Conservation (phyloP, 2,113 vertebrate species). For the Petromus typicus region DNA sequence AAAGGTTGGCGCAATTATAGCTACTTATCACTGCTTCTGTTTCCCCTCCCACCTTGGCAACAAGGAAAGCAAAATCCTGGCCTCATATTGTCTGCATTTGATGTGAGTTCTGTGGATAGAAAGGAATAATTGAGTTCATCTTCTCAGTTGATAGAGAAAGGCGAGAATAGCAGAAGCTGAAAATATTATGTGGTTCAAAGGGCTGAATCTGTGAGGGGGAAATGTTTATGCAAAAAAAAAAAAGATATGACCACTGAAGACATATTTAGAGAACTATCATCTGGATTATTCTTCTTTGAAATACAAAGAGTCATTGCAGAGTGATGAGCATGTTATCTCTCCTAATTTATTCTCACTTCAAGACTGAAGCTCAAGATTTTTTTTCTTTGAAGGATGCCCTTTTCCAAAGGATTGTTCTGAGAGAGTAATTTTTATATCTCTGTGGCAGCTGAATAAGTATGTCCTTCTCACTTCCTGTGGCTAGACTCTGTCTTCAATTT, state of each 20-base stretch:
- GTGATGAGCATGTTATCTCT: not conserved
- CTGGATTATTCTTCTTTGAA: not conserved
- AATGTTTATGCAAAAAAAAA: not conserved
- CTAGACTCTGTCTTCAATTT: not conserved
- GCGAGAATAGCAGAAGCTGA: not conserved
- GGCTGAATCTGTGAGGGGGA: not conserved
- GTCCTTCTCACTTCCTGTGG: not conserved
- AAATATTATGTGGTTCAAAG: not conserved
- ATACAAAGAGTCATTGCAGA: not conserved
- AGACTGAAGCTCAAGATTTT: not conserved
- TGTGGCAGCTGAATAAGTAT: too few relatives aligned
- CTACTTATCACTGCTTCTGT: not conserved
- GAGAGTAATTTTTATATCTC: not conserved
- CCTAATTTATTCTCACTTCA: not conserved
- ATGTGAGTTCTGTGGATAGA: slow-evolving; percentile 11
- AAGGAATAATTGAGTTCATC: slow-evolving; percentile 20
- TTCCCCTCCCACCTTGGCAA: not conserved
- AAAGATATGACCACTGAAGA: not conserved
- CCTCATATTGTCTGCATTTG: not conserved
- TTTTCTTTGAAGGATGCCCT: not conserved
- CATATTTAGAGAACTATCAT: not conserved
- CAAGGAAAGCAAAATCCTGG: not conserved
- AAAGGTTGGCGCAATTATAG: not conserved
- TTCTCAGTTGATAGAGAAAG: not conserved
- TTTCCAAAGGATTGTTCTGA: not conserved